Evolutionary conservation across 1,140 invertebrate species (phyloP).

Genomic region (Drosophila burlai): DNA sequence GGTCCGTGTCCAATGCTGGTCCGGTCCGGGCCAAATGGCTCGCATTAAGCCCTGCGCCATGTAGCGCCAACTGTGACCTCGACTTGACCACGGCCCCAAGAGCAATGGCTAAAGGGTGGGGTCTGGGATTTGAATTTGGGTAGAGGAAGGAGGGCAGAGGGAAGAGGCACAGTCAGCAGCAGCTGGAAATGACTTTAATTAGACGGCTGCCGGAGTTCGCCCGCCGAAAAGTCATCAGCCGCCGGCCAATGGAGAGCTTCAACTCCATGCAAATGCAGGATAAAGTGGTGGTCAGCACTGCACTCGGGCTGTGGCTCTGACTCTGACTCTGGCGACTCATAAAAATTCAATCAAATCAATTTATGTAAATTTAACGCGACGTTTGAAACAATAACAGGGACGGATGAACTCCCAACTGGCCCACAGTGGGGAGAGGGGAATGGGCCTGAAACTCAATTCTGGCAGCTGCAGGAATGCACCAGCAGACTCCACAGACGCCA

Average conservation of each 20-base stretch:
- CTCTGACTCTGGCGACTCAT: conserved; percentile 48
- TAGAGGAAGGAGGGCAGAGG: neutral
- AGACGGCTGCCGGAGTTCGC: conserved; percentile 32
- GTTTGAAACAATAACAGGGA: conserved; percentile 46
- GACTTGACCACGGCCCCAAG: conserved; percentile 25
- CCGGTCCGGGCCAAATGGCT: conserved; percentile 50
- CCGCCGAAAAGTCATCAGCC: conserved; percentile 59
- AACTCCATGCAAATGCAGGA: conserved; percentile 1
- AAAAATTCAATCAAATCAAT: conserved; percentile 85
- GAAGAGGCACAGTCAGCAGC: conserved; percentile 39
- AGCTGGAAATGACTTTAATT: conserved; percentile 79
- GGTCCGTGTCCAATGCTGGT: conserved; percentile 33
- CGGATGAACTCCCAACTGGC: conserved; percentile 5
- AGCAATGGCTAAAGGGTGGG: conserved; percentile 6
- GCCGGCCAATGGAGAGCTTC: conserved; percentile 6
- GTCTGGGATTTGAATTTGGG: neutral
- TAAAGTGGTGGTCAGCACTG: neutral
- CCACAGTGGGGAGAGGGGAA: neutral
- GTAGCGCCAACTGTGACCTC: conserved; percentile 81
- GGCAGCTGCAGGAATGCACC: conserved; percentile 22
- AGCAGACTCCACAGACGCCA: neutral
- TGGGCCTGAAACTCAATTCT: conserved; percentile 23
- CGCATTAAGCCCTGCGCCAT: conserved; percentile 71
- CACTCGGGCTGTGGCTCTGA: neutral
- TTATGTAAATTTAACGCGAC: conserved; percentile 82